These are phyloP conservation scores for Gymnoscelis rufifasciata DNA, from an alignment of 2,888 invertebrate genomes.

Conservation along the genomic window DNA sequence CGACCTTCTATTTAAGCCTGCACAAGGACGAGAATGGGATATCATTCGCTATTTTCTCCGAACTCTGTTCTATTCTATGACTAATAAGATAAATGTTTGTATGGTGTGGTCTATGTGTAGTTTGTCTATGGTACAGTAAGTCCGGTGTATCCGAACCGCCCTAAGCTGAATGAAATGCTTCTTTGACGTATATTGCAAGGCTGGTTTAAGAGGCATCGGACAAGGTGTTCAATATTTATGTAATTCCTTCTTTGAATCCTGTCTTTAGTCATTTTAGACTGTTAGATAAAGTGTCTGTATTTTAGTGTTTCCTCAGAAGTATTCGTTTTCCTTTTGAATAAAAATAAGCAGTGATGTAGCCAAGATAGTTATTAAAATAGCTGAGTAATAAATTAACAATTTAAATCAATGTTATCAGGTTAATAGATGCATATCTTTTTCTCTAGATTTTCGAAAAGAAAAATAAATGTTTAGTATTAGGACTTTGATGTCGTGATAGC, in stretches of 20 bases:
- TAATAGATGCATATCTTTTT: constrained; percentile 78
- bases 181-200: background rate
- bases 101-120: constrained; percentile 54
- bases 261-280: constrained; percentile 20
- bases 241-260: constrained; percentile 15
- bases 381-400: constrained; percentile 44
- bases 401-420: constrained; percentile 65
- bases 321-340: constrained; percentile 26
- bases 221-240: constrained; percentile 20
- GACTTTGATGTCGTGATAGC: constrained; percentile 72
- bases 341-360: constrained; percentile 61
- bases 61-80: constrained; percentile 46
- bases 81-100: constrained; percentile 59
- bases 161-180: background rate
- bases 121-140: constrained; percentile 54
- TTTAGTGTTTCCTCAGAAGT: constrained; percentile 15
- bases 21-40: constrained; percentile 43
- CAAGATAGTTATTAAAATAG: constrained; percentile 58
- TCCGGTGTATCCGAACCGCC: constrained; percentile 22
- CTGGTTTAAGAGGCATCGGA: constrained; percentile 2
- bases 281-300: constrained; percentile 24
- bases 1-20: constrained; percentile 40
- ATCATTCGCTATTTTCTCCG: constrained; percentile 38
- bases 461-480: constrained; percentile 68
- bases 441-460: constrained; percentile 73